These are phyloP conservation scores for Acanthiza pusilla DNA, from an alignment of 2,797 vertebrate genomes.

Conservation along the genomic window DNA sequence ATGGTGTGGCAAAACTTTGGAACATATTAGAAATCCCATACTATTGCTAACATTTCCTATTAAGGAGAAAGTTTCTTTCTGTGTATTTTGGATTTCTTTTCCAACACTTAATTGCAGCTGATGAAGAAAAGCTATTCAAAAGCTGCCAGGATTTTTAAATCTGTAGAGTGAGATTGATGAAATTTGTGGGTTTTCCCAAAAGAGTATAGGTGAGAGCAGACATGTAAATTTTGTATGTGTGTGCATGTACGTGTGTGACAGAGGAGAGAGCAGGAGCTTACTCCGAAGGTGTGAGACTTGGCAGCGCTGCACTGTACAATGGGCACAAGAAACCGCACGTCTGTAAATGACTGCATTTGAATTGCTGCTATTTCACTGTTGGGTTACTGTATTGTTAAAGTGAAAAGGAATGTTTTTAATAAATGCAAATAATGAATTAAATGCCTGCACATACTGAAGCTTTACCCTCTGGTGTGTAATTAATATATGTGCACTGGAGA, in stretches of 20 bases:
- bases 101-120: conserved; percentile 73
- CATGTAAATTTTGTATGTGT: conserved; percentile 53
- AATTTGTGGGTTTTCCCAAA: conserved; percentile 63
- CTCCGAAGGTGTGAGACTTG: conserved; percentile 67
- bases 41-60: conserved; percentile 61
- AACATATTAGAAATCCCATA: conserved; percentile 59
- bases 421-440: conserved; percentile 67
- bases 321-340: conserved; percentile 59
- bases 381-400: conserved; percentile 67
- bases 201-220: conserved; percentile 63
- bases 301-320: conserved; percentile 45
- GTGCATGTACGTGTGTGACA: background rate
- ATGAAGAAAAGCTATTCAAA: conserved; percentile 72
- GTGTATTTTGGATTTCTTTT: conserved; percentile 69
- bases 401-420: conserved; percentile 70
- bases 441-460: conserved; percentile 32
- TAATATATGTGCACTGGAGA: conserved; percentile 53
- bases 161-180: conserved; percentile 60
- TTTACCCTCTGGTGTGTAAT: conserved; percentile 60
- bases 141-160: conserved; percentile 69
- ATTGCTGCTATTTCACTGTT: conserved; percentile 56
- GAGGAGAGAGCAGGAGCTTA: conserved; percentile 24
- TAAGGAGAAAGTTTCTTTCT: conserved; percentile 59
- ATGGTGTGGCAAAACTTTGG: conserved; percentile 35
- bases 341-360: conserved; percentile 55